These are phyloP conservation scores for Mormyrops attenuatus DNA, from an alignment of 2,797 vertebrate species.

Conservation along the genomic window DNA sequence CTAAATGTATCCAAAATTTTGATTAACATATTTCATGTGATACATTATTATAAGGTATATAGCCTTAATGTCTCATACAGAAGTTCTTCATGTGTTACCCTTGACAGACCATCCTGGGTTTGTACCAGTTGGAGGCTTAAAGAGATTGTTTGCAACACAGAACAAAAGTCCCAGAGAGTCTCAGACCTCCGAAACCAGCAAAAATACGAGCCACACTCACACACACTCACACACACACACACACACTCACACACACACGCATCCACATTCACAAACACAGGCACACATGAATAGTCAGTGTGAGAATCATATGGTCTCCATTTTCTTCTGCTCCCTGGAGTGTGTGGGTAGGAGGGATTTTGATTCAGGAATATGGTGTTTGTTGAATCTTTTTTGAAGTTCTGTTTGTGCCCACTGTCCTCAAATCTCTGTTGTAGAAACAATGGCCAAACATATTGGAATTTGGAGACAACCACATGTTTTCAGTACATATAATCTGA, in stretches of 20 bases:
- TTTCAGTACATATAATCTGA: not conserved
- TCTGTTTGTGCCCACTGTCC: constrained; percentile 30
- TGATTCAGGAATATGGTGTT: constrained; percentile 23
- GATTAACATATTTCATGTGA: not conserved
- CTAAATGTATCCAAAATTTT: not conserved
- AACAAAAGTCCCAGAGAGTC: not conserved
- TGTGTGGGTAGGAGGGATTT: constrained; percentile 26
- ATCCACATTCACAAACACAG: not conserved
- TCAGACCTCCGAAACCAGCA: not conserved
- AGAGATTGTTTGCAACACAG: not conserved
- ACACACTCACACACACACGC: constrained; percentile 40
- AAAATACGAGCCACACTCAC: not conserved
- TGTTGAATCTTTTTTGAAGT: constrained; percentile 29
- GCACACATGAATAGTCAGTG: constrained; percentile 60
- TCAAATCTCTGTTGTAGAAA: constrained; percentile 5
- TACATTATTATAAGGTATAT: not conserved
- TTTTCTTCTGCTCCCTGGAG: constrained; percentile 43
- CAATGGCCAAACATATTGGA: not conserved
- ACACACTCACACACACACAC: constrained; percentile 41
- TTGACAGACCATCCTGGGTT: not conserved
- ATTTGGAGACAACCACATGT: not conserved
- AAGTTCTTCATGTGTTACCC: not conserved
- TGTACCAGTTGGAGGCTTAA: not conserved
- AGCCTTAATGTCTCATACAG: not conserved
- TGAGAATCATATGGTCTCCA: constrained; percentile 60